Percentiles rank a stretch among this genome's conserved stretches.
These are phyloP conservation scores for Melitaea athalia DNA, from an alignment of 2,888 invertebrate genomes.

Conservation along the genomic window DNA sequence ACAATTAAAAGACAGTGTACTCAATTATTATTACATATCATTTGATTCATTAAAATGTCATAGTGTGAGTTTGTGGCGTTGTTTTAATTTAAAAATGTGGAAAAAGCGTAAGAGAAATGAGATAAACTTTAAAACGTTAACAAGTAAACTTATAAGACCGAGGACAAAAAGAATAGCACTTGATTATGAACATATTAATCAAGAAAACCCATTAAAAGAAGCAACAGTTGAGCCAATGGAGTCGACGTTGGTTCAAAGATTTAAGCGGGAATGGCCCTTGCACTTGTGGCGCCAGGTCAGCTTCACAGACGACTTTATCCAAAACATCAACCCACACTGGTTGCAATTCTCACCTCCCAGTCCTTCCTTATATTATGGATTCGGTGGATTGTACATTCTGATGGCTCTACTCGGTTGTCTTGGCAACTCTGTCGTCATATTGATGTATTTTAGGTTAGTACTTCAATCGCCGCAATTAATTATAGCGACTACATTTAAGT, in stretches of 20 bases:
- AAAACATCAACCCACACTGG: constrained; percentile 86
- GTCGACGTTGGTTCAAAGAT: constrained; percentile 45
- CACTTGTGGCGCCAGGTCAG: constrained; percentile 78
- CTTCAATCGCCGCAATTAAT: neutral
- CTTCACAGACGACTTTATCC: constrained; percentile 81
- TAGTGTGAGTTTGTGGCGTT: constrained; percentile 56
- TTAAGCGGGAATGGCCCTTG: constrained; percentile 69
- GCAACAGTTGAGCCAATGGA: constrained; percentile 13
- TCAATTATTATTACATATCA: constrained; percentile 41
- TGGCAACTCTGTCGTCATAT: constrained; percentile 87
- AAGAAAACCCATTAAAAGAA: constrained; percentile 2
- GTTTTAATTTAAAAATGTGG: constrained; percentile 67
- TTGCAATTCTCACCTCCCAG: constrained; percentile 85
- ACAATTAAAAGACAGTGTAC: constrained; percentile 43
- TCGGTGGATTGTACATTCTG: constrained; percentile 84
- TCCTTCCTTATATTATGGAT: constrained; percentile 78
- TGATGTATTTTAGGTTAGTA: constrained; percentile 87
- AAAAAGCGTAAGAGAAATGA: constrained; percentile 63
- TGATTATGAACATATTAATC: constrained; percentile 22
- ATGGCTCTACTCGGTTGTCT: constrained; percentile 84
- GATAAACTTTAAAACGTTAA: constrained; percentile 30
- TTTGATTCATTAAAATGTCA: constrained; percentile 55
- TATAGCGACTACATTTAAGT: neutral
- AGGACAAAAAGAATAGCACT: constrained; percentile 40
- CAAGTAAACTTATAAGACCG: constrained; percentile 35